A percentile compares a stretch with the other conserved stretches of the same genome.
phyloP scores from a whole-genome alignment of 2,888 invertebrate genomes.

The Sinhomidia bicolor region DNA sequence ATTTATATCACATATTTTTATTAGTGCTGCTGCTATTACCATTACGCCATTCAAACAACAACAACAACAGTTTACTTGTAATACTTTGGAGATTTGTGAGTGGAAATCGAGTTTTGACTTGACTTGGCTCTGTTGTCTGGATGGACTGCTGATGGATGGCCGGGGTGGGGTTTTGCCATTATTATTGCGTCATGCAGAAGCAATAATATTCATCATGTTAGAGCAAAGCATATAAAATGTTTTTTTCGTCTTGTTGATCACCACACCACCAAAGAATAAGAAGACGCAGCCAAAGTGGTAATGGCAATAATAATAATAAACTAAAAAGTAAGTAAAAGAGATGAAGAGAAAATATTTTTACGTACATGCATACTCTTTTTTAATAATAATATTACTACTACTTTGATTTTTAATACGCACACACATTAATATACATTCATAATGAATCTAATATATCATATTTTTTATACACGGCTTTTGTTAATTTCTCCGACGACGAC shows the following conservation, averaged over 20 bases:
- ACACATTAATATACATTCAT: constrained; percentile 39
- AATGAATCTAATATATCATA: constrained; percentile 53
- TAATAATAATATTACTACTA: too few species aligned
- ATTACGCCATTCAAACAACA: too few species aligned
- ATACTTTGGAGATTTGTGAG: background rate
- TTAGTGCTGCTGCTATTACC: too few species aligned
- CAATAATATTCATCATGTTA: constrained; percentile 72
- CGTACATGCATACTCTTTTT: background rate
- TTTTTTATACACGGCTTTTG: constrained; percentile 54
- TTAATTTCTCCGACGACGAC: constrained; percentile 52
- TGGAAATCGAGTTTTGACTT: constrained; percentile 61
- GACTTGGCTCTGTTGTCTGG: constrained; percentile 57
- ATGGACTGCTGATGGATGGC: constrained; percentile 74
- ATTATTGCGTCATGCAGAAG: constrained; percentile 75
- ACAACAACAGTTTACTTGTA: too few species aligned
- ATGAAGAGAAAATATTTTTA: too few species aligned
- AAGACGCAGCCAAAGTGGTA: constrained; percentile 19
- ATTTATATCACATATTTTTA: constrained; percentile 54
- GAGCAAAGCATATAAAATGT: too few species aligned
- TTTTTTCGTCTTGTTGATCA: constrained; percentile 28
- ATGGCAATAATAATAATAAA: background rate
- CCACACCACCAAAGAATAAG: background rate
- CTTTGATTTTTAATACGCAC: constrained; percentile 11
- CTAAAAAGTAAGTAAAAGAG: background rate
- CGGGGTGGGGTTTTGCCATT: constrained; percentile 73